Evolutionary conservation across 2,888 invertebrate genomes (phyloP).

Genomic region (Allacma fusca): DNA sequence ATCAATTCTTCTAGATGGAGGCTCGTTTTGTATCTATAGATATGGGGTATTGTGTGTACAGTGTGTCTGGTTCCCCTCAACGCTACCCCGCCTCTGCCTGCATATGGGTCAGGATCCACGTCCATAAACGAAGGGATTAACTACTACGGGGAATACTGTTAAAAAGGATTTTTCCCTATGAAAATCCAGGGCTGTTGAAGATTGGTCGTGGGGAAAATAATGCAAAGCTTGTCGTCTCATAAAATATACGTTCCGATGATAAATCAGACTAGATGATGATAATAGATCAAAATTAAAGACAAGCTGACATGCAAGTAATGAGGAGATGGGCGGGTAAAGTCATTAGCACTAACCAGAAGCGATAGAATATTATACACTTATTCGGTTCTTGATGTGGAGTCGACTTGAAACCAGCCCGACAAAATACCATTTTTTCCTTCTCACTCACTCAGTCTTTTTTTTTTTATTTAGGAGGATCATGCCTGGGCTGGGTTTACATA

Average conservation of each 20-base stretch:
- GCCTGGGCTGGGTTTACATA: conserved; percentile 9
- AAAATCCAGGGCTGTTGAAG: background rate
- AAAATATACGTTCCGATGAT: conserved; percentile 41
- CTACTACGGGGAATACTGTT: too few species aligned
- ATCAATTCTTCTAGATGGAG: too few species aligned
- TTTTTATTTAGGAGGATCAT: background rate
- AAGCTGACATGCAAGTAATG: conserved; percentile 49
- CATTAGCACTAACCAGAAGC: conserved; percentile 50
- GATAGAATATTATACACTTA: conserved; percentile 36
- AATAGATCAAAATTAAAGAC: conserved; percentile 50
- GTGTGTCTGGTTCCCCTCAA: too few species aligned
- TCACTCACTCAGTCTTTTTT: background rate
- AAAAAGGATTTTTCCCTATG: background rate
- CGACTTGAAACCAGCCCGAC: conserved; percentile 36
- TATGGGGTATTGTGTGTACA: too few species aligned
- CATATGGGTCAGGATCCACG: too few species aligned
- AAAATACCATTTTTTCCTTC: conserved; percentile 17
- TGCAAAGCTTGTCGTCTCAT: conserved; percentile 35
- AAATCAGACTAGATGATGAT: conserved; percentile 42
- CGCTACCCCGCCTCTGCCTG: too few species aligned
- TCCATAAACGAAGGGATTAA: too few species aligned
- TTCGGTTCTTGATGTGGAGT: conserved; percentile 20
- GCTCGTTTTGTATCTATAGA: too few species aligned
- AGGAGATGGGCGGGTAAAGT: conserved; percentile 46
- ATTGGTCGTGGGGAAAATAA: conserved; percentile 21